Conservation (phyloP, 2,113 vertebrate species). For the Argyrosomus japonicus region DNA sequence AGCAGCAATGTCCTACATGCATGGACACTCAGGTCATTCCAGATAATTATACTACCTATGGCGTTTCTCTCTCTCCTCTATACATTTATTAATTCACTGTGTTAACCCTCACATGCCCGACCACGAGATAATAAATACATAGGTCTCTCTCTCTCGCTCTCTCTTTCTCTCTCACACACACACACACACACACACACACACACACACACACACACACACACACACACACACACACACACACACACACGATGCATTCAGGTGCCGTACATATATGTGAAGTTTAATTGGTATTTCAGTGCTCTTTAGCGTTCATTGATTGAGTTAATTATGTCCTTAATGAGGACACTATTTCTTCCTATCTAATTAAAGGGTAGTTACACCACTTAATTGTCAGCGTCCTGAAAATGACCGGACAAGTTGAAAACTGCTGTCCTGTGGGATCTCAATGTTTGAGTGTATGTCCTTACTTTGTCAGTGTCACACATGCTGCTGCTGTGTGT, state of each 20-base stretch:
- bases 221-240: not conserved
- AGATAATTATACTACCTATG: conserved; percentile 56
- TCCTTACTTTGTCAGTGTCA: conserved; percentile 32
- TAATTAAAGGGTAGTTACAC: conserved; percentile 71
- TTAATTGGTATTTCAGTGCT: conserved; percentile 53
- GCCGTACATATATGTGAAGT: conserved; percentile 36
- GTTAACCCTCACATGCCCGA: conserved; percentile 31
- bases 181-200: not conserved
- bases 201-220: not conserved
- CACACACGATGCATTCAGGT: not conserved
- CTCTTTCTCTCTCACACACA: conserved; percentile 5
- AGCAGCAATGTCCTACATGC: conserved; percentile 64
- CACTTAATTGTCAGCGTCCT: conserved; percentile 62
- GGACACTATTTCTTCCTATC: conserved; percentile 59
- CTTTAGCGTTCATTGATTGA: conserved; percentile 60
- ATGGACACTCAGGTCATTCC: conserved; percentile 67
- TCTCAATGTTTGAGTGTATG: conserved; percentile 8
- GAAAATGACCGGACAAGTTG: conserved; percentile 49
- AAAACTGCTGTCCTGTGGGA: conserved; percentile 50
- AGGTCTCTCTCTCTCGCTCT: not conserved
- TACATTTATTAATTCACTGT: conserved; percentile 42
- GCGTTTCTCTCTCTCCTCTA: conserved; percentile 31
- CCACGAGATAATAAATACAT: conserved; percentile 8
- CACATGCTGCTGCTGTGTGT: not conserved
- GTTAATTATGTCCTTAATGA: conserved; percentile 70